Conservation (phyloP, 2,113 vertebrate species). For the Phylloscopus trochilus region DNA sequence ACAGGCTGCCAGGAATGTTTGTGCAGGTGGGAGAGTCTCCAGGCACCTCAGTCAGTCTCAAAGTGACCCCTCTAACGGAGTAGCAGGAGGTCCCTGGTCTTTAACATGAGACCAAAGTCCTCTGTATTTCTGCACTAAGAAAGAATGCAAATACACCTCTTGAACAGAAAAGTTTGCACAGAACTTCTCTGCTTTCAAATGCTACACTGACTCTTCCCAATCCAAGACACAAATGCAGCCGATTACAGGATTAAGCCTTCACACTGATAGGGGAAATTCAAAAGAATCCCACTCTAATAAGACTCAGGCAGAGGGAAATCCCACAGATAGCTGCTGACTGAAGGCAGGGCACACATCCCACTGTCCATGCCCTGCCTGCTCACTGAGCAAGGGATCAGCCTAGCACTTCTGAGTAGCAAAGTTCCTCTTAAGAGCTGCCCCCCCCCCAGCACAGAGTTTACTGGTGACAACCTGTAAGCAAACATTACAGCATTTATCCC, state of each 20-base stretch:
- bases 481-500: not conserved
- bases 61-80: not conserved
- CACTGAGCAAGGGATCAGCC: not conserved
- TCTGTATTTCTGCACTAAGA: not conserved
- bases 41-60: not conserved
- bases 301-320: not conserved
- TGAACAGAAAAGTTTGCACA: not conserved
- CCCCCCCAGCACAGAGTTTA: not conserved
- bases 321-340: not conserved
- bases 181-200: not conserved
- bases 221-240: not conserved
- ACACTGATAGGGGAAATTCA: fast-evolving
- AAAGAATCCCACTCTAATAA: not conserved
- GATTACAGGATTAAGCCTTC: not conserved
- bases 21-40: not conserved
- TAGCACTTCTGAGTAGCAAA: not conserved
- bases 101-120: not conserved
- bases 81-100: not conserved
- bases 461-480: not conserved
- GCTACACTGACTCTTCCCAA: not conserved
- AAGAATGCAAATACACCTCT: not conserved
- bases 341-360: not conserved
- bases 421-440: fast-evolving
- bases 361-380: not conserved
- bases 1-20: not conserved